Base-by-base conservation (phyloP, 1,140 invertebrate species). In the Lordiphosa stackelbergi region DNA sequence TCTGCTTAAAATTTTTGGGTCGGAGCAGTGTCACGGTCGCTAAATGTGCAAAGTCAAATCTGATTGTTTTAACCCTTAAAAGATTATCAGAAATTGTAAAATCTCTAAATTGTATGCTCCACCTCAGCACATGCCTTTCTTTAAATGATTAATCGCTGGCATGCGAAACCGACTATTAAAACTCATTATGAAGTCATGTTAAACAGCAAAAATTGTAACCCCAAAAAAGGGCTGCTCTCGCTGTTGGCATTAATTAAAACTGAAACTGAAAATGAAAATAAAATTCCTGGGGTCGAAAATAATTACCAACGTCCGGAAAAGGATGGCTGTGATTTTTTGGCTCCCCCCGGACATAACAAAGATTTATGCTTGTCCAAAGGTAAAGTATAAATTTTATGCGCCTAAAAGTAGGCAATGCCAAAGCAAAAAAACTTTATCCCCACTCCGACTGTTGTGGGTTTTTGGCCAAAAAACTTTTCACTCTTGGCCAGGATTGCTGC, bases 291-390 rank as follows among this genome's bases (percentile, higher is more conserved):
- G 28, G 46, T 46, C 46, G 51, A 35, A 66, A 66, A 66, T 66
- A 66, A 66, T 66, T 63, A 66, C 53, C 47, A 42, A 45, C 47
- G 11, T 35, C 36, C 31, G 11, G 13, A 34, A 45, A 42, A 41
- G 35, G 28, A 45, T 45, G 22, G 48, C 36, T 37, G 52, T 36
- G 63, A 55, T 66, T 66, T 59, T 40, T 36, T n/a, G 34, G 31
- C 47, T 58, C 22, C 28, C 28, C 7, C 7, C 28, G 28, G 28
- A 42, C 52, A 59, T 68, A 68, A 68, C 64, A 71, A 71, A 68
- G 69, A 68, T 68, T 68, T 63, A 68, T 71, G 64, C 51, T 63
- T 62, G 49, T 56, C 59, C 41, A 56, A 71, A 54, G 52, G 56
- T 13, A 54, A 62, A 54, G 46, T 48, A 68, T 62, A 68, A 57